phyloP scores from a whole-genome alignment of 1,140 invertebrate genomes.

The Odontomachus brunneus region DNA sequence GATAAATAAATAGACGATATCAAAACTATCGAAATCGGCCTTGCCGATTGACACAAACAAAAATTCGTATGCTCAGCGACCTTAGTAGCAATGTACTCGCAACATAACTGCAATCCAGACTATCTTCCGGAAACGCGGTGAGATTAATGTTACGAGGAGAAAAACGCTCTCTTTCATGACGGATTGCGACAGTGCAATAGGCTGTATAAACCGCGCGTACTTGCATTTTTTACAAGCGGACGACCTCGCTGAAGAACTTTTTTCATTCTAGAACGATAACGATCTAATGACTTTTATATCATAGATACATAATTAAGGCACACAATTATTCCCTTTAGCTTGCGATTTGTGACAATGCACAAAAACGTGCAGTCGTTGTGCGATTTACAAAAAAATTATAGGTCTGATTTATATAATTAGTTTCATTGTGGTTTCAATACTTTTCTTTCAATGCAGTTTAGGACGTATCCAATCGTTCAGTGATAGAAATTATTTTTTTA shows the following conservation, averaged over 20 bases:
- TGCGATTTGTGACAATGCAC: not conserved
- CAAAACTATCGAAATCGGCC: not conserved
- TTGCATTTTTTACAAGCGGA: not conserved
- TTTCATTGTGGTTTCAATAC: no score
- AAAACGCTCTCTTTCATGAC: slow-evolving; percentile 15
- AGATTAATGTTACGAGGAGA: slow-evolving; percentile 63
- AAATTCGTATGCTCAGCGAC: slow-evolving; percentile 30
- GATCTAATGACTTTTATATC: not conserved
- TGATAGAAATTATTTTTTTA: no score
- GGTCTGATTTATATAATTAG: no score
- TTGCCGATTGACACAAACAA: slow-evolving; percentile 17
- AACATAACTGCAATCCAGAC: slow-evolving; percentile 6
- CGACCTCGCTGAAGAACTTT: not conserved
- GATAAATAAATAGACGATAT: not conserved
- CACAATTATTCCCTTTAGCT: not conserved
- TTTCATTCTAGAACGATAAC: not conserved
- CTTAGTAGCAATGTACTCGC: slow-evolving; percentile 17
- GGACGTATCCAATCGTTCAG: no score
- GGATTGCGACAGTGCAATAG: slow-evolving; percentile 37
- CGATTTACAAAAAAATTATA: not conserved
- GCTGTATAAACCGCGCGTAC: slow-evolving; percentile 24
- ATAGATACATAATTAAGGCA: no score
- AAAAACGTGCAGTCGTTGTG: not conserved
- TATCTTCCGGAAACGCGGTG: slow-evolving; percentile 59
- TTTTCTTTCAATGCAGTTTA: no score